phyloP scores from a whole-genome alignment of 2,797 vertebrate species.

The Phalanger gymnotis region DNA sequence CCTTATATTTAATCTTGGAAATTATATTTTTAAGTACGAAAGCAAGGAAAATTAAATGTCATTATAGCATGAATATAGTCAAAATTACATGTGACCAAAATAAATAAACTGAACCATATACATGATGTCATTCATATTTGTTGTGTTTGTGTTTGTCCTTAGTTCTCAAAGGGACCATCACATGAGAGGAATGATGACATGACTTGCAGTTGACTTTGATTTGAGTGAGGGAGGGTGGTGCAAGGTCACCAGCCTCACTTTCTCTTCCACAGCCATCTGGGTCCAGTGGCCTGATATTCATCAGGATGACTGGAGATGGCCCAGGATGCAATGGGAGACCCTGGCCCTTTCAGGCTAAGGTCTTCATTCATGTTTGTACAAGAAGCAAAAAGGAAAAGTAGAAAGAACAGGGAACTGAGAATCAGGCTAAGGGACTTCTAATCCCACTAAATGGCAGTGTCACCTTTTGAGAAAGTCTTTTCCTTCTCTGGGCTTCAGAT shows the following conservation, averaged over 20 bases:
- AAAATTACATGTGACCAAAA: neutral
- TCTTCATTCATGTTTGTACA: neutral
- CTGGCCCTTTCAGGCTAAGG: too few species aligned
- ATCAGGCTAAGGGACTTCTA: neutral
- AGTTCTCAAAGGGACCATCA: too few species aligned
- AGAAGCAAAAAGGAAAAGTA: slow-evolving; percentile 9
- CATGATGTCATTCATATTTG: neutral
- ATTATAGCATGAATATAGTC: neutral
- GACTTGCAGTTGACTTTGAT: too few species aligned
- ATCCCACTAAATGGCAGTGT: neutral
- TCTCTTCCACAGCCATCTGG: too few species aligned
- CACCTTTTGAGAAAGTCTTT: neutral
- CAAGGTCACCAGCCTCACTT: too few species aligned
- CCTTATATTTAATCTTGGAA: neutral
- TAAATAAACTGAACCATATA: neutral
- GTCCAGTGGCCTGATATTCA: too few species aligned
- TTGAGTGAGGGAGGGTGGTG: too few species aligned
- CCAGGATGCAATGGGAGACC: too few species aligned
- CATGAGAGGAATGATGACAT: too few species aligned
- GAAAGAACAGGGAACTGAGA: neutral
- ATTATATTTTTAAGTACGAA: neutral
- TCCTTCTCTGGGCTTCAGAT: neutral
- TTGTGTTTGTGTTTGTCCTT: too few species aligned
- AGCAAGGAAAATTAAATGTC: neutral
- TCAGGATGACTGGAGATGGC: too few species aligned